phyloP scores from a whole-genome alignment of 2,888 invertebrate species.

The Leptinotarsa haldemani region DNA sequence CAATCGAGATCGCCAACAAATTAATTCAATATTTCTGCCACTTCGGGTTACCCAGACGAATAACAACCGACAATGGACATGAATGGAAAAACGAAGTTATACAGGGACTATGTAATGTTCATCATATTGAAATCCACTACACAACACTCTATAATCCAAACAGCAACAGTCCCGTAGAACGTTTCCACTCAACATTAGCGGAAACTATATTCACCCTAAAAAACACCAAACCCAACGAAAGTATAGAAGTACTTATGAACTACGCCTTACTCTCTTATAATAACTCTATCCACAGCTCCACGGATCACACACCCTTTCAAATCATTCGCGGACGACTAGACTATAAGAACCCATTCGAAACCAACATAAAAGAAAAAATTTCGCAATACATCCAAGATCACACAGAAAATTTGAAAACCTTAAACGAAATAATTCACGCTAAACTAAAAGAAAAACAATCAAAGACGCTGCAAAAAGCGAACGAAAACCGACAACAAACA shows the following conservation, averaged over 20 bases:
- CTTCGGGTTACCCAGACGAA: slow-evolving; percentile 11
- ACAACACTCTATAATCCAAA: not conserved
- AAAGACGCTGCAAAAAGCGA: slow-evolving; percentile 6
- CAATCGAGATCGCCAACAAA: slow-evolving; percentile 17
- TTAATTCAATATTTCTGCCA: slow-evolving; percentile 19
- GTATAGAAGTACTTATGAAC: slow-evolving; percentile 13
- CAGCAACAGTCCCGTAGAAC: too few species aligned
- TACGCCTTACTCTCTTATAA: slow-evolving; percentile 25
- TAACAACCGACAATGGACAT: slow-evolving; percentile 19
- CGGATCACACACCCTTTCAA: slow-evolving; percentile 24
- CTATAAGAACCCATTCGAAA: slow-evolving; percentile 24
- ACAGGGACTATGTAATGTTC: not conserved
- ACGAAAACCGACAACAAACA: slow-evolving; percentile 7
- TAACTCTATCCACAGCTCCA: slow-evolving; percentile 28
- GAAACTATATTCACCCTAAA: not conserved
- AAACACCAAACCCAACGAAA: slow-evolving; percentile 8
- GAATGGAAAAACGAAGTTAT: slow-evolving; percentile 25
- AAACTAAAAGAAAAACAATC: slow-evolving; percentile 8
- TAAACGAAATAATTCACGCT: slow-evolving; percentile 6
- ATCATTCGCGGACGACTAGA: slow-evolving; percentile 21
- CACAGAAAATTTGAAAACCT: not conserved
- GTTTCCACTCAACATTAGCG: too few species aligned
- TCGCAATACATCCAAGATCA: slow-evolving; percentile 1
- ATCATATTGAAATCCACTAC: slow-evolving; percentile 22
- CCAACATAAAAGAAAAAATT: slow-evolving; percentile 5